These are phyloP conservation scores for Strix uralensis DNA, from an alignment of 2,113 vertebrate genomes.

Conservation along the genomic window DNA sequence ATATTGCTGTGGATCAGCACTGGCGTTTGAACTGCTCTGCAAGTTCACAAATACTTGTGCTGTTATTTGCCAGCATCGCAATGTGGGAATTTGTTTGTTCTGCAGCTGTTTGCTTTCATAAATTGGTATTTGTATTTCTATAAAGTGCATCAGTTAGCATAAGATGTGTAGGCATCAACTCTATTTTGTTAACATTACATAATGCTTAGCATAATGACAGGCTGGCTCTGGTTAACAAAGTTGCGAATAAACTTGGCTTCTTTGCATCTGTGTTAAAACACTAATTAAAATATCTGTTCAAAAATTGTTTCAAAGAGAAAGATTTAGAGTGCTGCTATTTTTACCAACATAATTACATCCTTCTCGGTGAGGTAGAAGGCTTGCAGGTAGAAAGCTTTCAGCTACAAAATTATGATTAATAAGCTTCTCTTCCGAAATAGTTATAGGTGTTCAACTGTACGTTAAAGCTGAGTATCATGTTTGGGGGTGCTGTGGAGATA, in stretches of 20 bases:
- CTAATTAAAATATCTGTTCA: not conserved
- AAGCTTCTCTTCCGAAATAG: not conserved
- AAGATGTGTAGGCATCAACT: constrained; percentile 2
- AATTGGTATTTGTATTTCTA: not conserved
- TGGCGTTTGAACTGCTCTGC: not conserved
- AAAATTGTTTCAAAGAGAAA: constrained; percentile 11
- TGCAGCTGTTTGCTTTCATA: not conserved
- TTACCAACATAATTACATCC: not conserved
- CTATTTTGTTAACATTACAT: not conserved
- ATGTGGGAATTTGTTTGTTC: not conserved
- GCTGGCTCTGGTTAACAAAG: not conserved
- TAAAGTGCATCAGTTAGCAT: not conserved
- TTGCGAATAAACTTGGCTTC: not conserved
- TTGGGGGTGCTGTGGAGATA: not conserved
- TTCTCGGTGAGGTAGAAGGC: not conserved
- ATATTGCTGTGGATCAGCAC: not conserved
- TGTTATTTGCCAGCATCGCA: not conserved
- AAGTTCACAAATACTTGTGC: not conserved
- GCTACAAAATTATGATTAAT: not conserved
- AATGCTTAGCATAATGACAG: not conserved
- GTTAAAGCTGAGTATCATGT: not conserved
- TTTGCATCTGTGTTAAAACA: not conserved
- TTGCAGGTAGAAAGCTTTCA: not conserved
- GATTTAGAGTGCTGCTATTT: not conserved
- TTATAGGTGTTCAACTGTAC: not conserved